phyloP scores from a whole-genome alignment of 2,888 invertebrate species.

The Mythimna lalbum region DNA sequence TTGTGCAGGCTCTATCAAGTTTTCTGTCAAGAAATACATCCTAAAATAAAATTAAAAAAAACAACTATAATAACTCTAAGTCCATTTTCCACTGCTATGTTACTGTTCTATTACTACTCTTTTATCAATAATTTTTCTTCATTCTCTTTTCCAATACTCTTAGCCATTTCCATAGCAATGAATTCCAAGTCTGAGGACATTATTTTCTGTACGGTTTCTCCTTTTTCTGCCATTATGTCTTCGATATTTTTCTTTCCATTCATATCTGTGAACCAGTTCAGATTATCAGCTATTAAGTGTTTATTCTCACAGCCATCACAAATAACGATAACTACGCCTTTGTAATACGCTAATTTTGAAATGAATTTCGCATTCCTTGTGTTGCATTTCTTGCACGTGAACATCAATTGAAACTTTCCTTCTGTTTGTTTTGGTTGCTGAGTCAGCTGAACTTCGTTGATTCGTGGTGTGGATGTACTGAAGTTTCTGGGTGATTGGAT shows the following conservation, averaged over 20 bases:
- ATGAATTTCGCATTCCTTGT: constrained; percentile 95
- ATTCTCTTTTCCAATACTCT: constrained; percentile 65
- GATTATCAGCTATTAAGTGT: constrained; percentile 98
- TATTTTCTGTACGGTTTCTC: constrained; percentile 94
- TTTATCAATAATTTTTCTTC: constrained; percentile 64
- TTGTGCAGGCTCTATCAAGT: not conserved
- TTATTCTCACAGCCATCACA: constrained; percentile 97
- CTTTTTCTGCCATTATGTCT: constrained; percentile 96
- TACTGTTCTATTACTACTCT: constrained; percentile 23
- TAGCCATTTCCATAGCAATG: constrained; percentile 82
- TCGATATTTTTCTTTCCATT: constrained; percentile 96
- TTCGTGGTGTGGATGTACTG: constrained; percentile 74
- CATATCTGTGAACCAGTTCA: constrained; percentile 97
- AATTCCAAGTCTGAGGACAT: constrained; percentile 87
- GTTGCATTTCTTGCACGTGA: constrained; percentile 97
- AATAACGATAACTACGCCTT: constrained; percentile 97
- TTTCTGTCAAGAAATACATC: constrained; percentile 3
- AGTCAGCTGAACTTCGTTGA: constrained; percentile 72
- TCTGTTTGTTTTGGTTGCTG: constrained; percentile 73
- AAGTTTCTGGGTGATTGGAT: constrained; percentile 80
- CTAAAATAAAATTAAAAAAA: constrained; percentile 15
- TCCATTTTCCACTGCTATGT: constrained; percentile 8
- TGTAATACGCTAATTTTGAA: constrained; percentile 95
- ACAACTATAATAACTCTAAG: not conserved
- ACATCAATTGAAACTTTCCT: constrained; percentile 93